These are phyloP conservation scores for Cladorhizidae sp. DNA, from an alignment of 37 sponge, comb jelly and placozoan genomes.

Conservation along the genomic window DNA sequence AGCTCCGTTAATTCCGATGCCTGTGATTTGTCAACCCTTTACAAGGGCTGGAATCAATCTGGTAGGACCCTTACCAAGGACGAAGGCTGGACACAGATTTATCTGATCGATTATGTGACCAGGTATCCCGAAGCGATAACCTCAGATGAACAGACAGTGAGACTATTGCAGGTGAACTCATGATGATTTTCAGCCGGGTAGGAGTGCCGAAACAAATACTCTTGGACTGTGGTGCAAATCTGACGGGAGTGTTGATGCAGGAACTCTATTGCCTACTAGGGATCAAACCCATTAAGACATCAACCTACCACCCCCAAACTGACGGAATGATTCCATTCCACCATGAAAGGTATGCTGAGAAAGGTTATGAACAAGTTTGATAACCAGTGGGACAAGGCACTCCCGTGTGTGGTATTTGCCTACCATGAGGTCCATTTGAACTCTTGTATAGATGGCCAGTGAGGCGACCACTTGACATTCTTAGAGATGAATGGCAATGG, in stretches of 20 bases:
- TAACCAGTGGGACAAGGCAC: conserved; percentile 22
- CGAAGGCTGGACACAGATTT: conserved; percentile 12
- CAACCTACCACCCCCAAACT: conserved; percentile 52
- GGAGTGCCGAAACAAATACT: conserved; percentile 37
- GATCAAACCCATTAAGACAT: conserved; percentile 30
- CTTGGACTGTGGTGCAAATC: conserved; percentile 29
- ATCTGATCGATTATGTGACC: conserved; percentile 39
- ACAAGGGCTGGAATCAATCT: conserved; percentile 22
- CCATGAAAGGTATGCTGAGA: conserved; percentile 34
- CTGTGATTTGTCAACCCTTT: conserved; percentile 27
- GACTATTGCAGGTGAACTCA: conserved; percentile 37
- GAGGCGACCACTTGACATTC: conserved; percentile 54
- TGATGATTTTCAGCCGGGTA: conserved; percentile 15
- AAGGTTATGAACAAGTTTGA: neutral
- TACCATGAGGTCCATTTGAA: conserved; percentile 56
- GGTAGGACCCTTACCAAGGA: conserved; percentile 34
- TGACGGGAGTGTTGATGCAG: conserved; percentile 20
- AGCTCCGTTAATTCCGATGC: conserved; percentile 31
- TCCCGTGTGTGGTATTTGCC: conserved; percentile 31
- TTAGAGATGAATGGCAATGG: conserved; percentile 42
- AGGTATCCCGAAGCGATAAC: conserved; percentile 47
- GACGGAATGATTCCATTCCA: conserved; percentile 46
- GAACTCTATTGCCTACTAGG: conserved; percentile 34
- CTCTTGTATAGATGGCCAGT: conserved; percentile 37
- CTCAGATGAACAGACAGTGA: conserved; percentile 20